Percentiles rank a stretch among this genome's conserved stretches.
phyloP scores from a whole-genome alignment of 1,140 invertebrate genomes.

The Nasonia vitripennis region DNA sequence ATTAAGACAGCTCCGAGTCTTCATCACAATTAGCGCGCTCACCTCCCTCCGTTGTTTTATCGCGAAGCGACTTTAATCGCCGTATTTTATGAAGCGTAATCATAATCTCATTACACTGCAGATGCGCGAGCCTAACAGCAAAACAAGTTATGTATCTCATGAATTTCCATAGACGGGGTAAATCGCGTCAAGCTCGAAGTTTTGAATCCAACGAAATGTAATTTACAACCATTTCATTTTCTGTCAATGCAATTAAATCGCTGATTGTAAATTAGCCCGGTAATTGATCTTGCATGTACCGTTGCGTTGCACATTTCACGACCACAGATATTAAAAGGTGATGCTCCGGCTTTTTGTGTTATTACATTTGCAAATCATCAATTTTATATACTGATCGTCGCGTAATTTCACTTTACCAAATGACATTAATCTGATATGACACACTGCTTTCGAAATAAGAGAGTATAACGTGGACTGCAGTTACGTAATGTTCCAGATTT shows the following conservation, averaged over 20 bases:
- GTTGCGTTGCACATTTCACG: too few species aligned
- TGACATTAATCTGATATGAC: too few species aligned
- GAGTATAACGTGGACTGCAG: too few species aligned
- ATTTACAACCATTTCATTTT: conserved; percentile 31
- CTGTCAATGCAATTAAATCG: conserved; percentile 7
- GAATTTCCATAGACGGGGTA: not conserved
- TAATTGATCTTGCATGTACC: not conserved
- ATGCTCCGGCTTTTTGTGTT: too few species aligned
- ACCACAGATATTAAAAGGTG: not conserved
- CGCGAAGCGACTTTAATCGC: not conserved
- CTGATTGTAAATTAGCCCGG: not conserved
- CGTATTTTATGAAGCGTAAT: conserved; percentile 6
- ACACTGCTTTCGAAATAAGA: too few species aligned
- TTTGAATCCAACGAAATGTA: conserved; percentile 13
- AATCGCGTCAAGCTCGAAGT: not conserved
- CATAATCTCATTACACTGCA: conserved; percentile 31
- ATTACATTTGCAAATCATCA: not conserved
- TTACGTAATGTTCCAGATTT: too few species aligned
- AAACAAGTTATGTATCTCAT: not conserved
- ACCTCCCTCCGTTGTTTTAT: not conserved
- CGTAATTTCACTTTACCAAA: too few species aligned
- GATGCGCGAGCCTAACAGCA: not conserved
- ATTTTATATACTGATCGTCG: too few species aligned
- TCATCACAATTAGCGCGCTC: not conserved
- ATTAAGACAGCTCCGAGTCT: not conserved